Evolutionary conservation across 2,888 invertebrate genomes (phyloP).

Genomic region (Mellilla xanthometata): DNA sequence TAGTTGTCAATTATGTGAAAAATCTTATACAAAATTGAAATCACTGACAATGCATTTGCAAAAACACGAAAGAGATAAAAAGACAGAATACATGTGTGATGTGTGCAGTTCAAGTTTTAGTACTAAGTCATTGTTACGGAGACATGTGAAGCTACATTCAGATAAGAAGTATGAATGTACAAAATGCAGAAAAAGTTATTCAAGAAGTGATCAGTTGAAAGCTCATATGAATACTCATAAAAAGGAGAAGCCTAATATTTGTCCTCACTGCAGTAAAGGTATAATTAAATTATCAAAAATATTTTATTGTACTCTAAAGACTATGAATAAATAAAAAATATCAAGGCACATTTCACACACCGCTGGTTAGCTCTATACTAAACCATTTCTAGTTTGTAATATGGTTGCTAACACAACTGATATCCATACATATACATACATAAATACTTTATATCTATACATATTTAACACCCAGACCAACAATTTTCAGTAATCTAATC

Average conservation of each 20-base stretch:
- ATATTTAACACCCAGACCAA: too few species aligned
- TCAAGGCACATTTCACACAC: too few species aligned
- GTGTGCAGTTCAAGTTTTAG: slow-evolving; percentile 70
- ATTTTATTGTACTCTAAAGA: too few species aligned
- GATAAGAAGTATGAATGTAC: slow-evolving; percentile 78
- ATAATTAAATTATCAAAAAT: too few species aligned
- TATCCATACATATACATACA: too few species aligned
- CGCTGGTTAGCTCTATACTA: too few species aligned
- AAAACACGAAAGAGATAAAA: slow-evolving; percentile 51
- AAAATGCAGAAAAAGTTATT: slow-evolving; percentile 81
- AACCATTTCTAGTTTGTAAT: too few species aligned
- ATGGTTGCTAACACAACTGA: too few species aligned
- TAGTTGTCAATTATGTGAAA: slow-evolving; percentile 78
- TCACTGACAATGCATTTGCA: slow-evolving; percentile 68
- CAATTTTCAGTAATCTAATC: too few species aligned
- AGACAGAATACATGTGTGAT: slow-evolving; percentile 58
- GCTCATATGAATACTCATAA: slow-evolving; percentile 83
- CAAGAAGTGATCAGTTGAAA: slow-evolving; percentile 79
- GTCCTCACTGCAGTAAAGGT: slow-evolving; percentile 84
- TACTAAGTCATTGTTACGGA: slow-evolving; percentile 59
- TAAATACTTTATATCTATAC: too few species aligned
- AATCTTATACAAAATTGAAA: slow-evolving; percentile 73
- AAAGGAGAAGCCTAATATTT: slow-evolving; percentile 80
- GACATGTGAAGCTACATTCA: slow-evolving; percentile 80
- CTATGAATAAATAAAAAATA: too few species aligned